A percentile compares a stretch with the other conserved stretches of the same genome.
phyloP scores from a whole-genome alignment of 2,888 invertebrate species.

The Bugulina stolonifera region DNA sequence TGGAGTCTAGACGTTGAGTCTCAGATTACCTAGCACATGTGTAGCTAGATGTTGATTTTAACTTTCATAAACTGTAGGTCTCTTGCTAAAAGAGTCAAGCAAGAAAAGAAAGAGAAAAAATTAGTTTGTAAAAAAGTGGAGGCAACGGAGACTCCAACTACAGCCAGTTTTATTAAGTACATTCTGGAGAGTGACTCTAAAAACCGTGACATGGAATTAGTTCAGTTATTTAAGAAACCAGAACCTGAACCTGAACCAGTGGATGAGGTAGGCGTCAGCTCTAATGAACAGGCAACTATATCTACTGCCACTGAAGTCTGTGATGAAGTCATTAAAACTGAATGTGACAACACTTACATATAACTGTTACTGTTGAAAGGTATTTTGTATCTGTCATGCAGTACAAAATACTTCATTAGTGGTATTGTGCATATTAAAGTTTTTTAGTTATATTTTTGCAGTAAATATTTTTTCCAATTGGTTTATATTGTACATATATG shows the following conservation, averaged over 20 bases:
- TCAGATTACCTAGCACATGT: too few relatives aligned
- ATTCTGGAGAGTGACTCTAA: conserved; percentile 9
- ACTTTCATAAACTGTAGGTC: too few relatives aligned
- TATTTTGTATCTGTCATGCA: background rate
- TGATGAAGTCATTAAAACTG: background rate
- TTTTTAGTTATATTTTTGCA: background rate
- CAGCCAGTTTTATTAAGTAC: conserved; percentile 7
- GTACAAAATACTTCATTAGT: background rate
- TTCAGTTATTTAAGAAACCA: background rate
- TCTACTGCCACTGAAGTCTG: background rate
- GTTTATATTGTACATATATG: too few relatives aligned
- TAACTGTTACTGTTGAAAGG: background rate
- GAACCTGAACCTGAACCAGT: background rate
- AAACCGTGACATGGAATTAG: conserved; percentile 6
- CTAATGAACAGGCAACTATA: background rate
- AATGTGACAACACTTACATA: background rate
- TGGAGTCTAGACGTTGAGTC: too few relatives aligned
- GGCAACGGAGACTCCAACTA: background rate
- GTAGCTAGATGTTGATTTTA: too few relatives aligned
- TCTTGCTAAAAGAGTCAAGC: background rate
- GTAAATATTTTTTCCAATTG: too few relatives aligned
- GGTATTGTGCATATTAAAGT: background rate
- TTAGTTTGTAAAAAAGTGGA: background rate
- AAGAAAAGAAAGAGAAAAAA: background rate
- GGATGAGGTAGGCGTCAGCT: background rate